These are phyloP conservation scores for Pyrgus malvae DNA, from an alignment of 2,888 invertebrate species.

Conservation along the genomic window DNA sequence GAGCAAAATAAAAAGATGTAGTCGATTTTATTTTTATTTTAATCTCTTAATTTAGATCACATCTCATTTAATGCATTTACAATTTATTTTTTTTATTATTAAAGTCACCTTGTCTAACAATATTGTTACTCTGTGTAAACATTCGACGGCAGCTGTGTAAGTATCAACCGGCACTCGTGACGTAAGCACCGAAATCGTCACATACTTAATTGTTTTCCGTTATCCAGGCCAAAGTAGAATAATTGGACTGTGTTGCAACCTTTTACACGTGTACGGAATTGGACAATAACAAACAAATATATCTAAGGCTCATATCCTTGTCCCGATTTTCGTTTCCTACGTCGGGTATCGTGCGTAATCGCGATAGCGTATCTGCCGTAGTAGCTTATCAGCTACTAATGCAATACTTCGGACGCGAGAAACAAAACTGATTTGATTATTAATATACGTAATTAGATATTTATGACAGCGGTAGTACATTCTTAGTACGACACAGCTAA, in stretches of 20 bases:
- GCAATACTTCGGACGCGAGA: slow-evolving; percentile 56
- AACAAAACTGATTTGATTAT: slow-evolving; percentile 51
- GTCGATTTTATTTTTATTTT: too few relatives aligned
- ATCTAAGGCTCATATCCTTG: slow-evolving; percentile 70
- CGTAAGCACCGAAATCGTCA: slow-evolving; percentile 3
- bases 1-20: too few relatives aligned
- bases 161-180: slow-evolving; percentile 8
- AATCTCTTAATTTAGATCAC: too few relatives aligned
- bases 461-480: not conserved
- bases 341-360: slow-evolving; percentile 60
- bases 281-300: slow-evolving; percentile 65
- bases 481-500: too few relatives aligned
- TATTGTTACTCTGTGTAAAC: slow-evolving; percentile 4
- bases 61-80: too few relatives aligned
- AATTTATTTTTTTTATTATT: too few relatives aligned
- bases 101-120: too few relatives aligned
- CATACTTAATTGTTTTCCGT: slow-evolving; percentile 23
- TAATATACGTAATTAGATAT: slow-evolving; percentile 9
- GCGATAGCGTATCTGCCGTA: slow-evolving; percentile 65
- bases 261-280: slow-evolving; percentile 65
- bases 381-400: slow-evolving; percentile 68
- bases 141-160: slow-evolving; percentile 12
- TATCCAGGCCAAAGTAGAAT: slow-evolving; percentile 36
- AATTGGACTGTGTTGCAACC: slow-evolving; percentile 53
- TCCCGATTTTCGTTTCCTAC: slow-evolving; percentile 75